A percentile compares a stretch with the other conserved stretches of the same genome.
phyloP scores from a whole-genome alignment of 2,797 vertebrate species.

The Xyrichtys novacula region DNA sequence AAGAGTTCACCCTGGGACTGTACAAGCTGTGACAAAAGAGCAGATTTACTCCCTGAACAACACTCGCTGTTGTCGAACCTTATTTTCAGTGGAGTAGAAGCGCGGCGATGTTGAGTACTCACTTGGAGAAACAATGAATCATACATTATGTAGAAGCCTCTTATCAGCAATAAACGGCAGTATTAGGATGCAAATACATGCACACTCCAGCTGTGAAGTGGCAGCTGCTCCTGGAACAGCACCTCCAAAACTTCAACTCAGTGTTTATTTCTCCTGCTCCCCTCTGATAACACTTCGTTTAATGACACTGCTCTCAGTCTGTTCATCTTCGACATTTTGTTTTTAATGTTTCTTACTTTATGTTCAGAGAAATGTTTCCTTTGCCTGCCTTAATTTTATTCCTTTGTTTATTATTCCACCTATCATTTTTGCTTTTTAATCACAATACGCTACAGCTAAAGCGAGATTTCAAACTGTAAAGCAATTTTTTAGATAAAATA shows the following conservation, averaged over 20 bases:
- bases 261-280: constrained; percentile 5
- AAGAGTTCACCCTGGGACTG: constrained; percentile 4
- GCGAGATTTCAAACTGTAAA: no score
- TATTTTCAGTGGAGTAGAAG: constrained; percentile 30
- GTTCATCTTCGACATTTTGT: neutral
- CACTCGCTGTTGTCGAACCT: constrained; percentile 30
- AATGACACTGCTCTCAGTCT: no score
- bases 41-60: neutral
- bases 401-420: no score
- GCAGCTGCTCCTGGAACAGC: constrained; percentile 17
- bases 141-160: constrained; percentile 2
- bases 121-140: constrained; percentile 49
- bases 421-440: no score
- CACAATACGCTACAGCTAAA: no score
- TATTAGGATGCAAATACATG: constrained; percentile 62
- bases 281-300: neutral
- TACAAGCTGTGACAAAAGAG: constrained; percentile 11
- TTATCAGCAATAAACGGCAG: constrained; percentile 28
- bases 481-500: neutral
- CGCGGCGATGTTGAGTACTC: constrained; percentile 2
- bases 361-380: neutral
- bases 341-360: neutral
- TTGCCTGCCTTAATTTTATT: neutral
- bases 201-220: constrained; percentile 35
- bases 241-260: constrained; percentile 9